Base-by-base conservation (phyloP, 2,797 vertebrate species). In the Austrolebias charrua region DNA sequence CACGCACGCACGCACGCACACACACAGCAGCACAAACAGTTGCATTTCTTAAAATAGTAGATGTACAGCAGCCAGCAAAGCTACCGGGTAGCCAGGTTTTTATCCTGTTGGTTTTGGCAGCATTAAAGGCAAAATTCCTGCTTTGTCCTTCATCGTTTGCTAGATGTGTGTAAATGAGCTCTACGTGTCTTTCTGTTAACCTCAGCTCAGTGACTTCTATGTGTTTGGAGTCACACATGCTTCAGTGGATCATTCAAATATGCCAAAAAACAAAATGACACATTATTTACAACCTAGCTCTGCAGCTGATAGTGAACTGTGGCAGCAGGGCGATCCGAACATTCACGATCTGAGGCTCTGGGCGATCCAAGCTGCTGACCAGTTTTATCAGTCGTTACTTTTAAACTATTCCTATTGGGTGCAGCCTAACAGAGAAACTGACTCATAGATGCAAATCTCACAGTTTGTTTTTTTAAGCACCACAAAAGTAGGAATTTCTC, bases 81-180 rank as follows among this genome's bases (percentile, higher is more conserved):
- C 77, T 48, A 55, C 47, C n/a, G 70, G 63, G 59, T 62, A 19
- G 28, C 68, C 49, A 60, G 54, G 45, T 42, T 57, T 69, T 35
- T 33, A 56, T 60, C 68, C 16, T 70, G 48, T 68, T 76, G 78
- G 70, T 54, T 60, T 74, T 80, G 75, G 80, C 73, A 81, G 55
- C 55, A 58, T 62, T 18, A 19, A 3, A 73, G 49, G 74, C 63
- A 38, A 57, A 69, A 57, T 67, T 55, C 44, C 62, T 67, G 18
- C 45, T 44, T 16, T 52, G 42, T 67, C 50, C 62, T 55, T 63
- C 40, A 63, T 62, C 72, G 45, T 76, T 74, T 72, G 63, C 55
- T 63, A 53, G 14, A 58, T 62, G 46, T 56, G 59, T 67, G 16
- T 69, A 60, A 59, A 56, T 71, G 53, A 47, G 47, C 67, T 48